A percentile compares a stretch with the other conserved stretches of the same genome.
Evolutionary conservation across 2,888 invertebrate genomes (phyloP).

Genomic region (Arge pagana): DNA sequence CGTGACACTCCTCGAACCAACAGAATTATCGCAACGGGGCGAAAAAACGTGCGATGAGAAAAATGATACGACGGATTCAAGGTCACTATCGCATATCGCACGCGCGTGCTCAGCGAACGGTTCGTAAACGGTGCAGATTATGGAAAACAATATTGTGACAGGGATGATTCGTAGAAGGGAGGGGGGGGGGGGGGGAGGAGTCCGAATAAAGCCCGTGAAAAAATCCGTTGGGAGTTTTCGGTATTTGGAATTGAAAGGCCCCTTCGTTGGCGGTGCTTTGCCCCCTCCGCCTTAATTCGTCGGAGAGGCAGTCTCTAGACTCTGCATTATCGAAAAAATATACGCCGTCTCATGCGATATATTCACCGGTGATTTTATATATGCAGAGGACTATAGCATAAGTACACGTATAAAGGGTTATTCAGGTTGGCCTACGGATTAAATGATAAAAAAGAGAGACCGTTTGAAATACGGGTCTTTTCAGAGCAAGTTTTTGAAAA

Average conservation of each 20-base stretch:
- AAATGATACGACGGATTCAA: too few relatives aligned
- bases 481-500: constrained; percentile 56
- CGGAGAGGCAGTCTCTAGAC: constrained; percentile 37
- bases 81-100: too few relatives aligned
- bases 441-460: constrained; percentile 54
- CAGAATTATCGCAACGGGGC: too few relatives aligned
- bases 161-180: constrained; percentile 44
- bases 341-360: constrained; percentile 31
- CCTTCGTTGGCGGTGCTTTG: constrained; percentile 26
- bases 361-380: constrained; percentile 23
- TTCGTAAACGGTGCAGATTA: too few relatives aligned
- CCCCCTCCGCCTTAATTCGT: constrained; percentile 26
- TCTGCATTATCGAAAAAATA: constrained; percentile 44
- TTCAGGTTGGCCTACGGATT: constrained; percentile 54
- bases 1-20: too few relatives aligned
- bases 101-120: too few relatives aligned
- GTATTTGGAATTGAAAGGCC: constrained; percentile 42
- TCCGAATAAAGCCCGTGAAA: neutral
- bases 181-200: neutral
- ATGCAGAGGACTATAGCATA: constrained; percentile 17
- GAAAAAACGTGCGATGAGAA: too few relatives aligned
- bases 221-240: constrained; percentile 31
- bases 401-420: constrained; percentile 51
- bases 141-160: constrained; percentile 54
- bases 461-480: constrained; percentile 51